These are phyloP conservation scores for Apodemia duryi DNA, from an alignment of 2,888 invertebrate genomes.

Conservation along the genomic window DNA sequence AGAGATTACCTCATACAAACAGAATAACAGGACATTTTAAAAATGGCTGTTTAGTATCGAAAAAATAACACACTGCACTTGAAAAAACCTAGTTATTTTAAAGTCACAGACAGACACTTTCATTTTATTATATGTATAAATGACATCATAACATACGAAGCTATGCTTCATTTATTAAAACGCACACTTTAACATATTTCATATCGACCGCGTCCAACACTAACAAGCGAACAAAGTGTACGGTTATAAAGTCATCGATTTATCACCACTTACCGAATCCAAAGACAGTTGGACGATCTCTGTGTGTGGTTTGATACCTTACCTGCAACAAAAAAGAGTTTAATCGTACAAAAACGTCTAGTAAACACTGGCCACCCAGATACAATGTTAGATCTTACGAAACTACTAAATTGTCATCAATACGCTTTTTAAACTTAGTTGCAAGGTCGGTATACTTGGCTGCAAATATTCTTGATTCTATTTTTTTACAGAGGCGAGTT, in stretches of 20 bases:
- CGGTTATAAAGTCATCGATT: conserved; percentile 40
- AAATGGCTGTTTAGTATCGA: too few species aligned
- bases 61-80: too few species aligned
- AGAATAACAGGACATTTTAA: too few species aligned
- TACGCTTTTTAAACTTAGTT: conserved; percentile 13
- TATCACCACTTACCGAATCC: conserved; percentile 39
- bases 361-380: conserved; percentile 13
- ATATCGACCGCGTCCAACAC: not conserved
- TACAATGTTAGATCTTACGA: conserved; percentile 10
- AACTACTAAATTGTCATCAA: conserved; percentile 12
- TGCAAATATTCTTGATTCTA: not conserved
- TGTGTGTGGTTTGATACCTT: conserved; percentile 50
- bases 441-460: not conserved
- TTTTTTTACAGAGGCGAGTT: too few species aligned
- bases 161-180: too few species aligned
- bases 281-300: conserved; percentile 33
- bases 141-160: too few species aligned
- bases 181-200: not conserved
- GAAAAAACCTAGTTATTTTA: too few species aligned
- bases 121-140: too few species aligned
- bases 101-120: too few species aligned
- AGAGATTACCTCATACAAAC: too few species aligned
- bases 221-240: not conserved
- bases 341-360: conserved; percentile 21
- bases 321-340: conserved; percentile 50